phyloP scores from a whole-genome alignment of 2,888 invertebrate genomes.

The Agelastica alni region DNA sequence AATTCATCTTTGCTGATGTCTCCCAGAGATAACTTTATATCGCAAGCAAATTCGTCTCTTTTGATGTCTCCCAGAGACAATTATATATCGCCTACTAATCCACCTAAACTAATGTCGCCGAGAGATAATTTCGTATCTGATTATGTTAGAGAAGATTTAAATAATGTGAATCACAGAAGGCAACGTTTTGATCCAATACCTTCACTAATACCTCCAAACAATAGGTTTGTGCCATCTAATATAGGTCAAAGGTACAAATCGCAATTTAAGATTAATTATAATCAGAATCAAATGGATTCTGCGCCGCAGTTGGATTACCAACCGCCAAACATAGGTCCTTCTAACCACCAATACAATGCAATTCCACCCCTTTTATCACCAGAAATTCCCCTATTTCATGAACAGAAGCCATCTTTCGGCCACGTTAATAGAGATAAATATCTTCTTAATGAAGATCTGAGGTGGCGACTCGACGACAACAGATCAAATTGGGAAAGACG shows the following conservation, averaged over 20 bases:
- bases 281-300: slow-evolving; percentile 20
- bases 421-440: slow-evolving; percentile 17
- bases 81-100: neutral
- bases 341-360: slow-evolving; percentile 25
- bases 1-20: neutral
- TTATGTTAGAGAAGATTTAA: slow-evolving; percentile 26
- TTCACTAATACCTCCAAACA: slow-evolving; percentile 6
- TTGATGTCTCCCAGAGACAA: neutral
- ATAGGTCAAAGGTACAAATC: slow-evolving; percentile 20
- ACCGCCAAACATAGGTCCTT: slow-evolving; percentile 22
- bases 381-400: slow-evolving; percentile 28
- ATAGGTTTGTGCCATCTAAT: slow-evolving; percentile 6
- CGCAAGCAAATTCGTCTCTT: neutral
- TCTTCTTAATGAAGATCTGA: slow-evolving; percentile 23
- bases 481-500: slow-evolving; percentile 30
- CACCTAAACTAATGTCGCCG: slow-evolving; percentile 19
- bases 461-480: slow-evolving; percentile 28
- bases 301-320: slow-evolving; percentile 30
- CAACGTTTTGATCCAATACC: slow-evolving; percentile 4
- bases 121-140: slow-evolving; percentile 29
- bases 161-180: slow-evolving; percentile 10
- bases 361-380: slow-evolving; percentile 29
- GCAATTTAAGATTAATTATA: slow-evolving; percentile 12
- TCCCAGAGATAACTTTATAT: neutral
- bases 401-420: slow-evolving; percentile 26